A percentile compares a stretch with the other conserved stretches of the same genome.
phyloP scores from a whole-genome alignment of 2,113 vertebrate species.

The Albula glossodonta region DNA sequence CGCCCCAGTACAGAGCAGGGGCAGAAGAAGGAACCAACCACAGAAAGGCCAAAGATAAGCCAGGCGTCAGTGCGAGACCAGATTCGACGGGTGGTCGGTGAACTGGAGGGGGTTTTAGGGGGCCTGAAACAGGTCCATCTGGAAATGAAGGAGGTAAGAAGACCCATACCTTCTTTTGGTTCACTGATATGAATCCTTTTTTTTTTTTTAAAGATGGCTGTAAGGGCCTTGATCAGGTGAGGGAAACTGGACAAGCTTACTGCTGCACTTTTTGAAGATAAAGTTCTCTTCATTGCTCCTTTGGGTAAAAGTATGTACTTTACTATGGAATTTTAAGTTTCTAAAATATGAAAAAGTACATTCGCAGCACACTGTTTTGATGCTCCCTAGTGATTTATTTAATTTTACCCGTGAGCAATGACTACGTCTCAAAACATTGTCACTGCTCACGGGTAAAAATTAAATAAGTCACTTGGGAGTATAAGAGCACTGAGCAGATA shows the following conservation, averaged over 20 bases:
- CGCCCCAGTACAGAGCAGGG: slow-evolving; percentile 8
- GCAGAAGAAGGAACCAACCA: slow-evolving; percentile 27
- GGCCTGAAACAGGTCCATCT: slow-evolving; percentile 72
- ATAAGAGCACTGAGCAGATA: too few relatives aligned
- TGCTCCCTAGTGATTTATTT: too few relatives aligned
- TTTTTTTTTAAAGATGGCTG: too few relatives aligned
- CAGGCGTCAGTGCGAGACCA: slow-evolving; percentile 64
- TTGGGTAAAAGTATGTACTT: background rate
- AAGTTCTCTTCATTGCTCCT: background rate
- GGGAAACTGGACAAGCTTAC: background rate
- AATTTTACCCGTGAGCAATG: too few relatives aligned
- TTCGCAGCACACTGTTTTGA: too few relatives aligned
- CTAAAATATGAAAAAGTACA: too few relatives aligned
- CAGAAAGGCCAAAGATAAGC: slow-evolving; percentile 32
- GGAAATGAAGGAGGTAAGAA: slow-evolving; percentile 78
- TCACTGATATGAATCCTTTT: background rate
- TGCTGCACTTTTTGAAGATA: background rate
- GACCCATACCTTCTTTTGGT: background rate
- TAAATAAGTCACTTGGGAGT: too few relatives aligned
- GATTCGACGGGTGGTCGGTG: slow-evolving; percentile 68
- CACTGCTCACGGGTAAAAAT: too few relatives aligned
- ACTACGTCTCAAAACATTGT: too few relatives aligned
- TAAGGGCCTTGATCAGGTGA: background rate
- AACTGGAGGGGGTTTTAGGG: slow-evolving; percentile 71
- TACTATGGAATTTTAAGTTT: background rate